A percentile compares a stretch with the other conserved stretches of the same genome.
phyloP scores from a whole-genome alignment of 2,113 vertebrate genomes.

The Ictidomys tridecemlineatus region DNA sequence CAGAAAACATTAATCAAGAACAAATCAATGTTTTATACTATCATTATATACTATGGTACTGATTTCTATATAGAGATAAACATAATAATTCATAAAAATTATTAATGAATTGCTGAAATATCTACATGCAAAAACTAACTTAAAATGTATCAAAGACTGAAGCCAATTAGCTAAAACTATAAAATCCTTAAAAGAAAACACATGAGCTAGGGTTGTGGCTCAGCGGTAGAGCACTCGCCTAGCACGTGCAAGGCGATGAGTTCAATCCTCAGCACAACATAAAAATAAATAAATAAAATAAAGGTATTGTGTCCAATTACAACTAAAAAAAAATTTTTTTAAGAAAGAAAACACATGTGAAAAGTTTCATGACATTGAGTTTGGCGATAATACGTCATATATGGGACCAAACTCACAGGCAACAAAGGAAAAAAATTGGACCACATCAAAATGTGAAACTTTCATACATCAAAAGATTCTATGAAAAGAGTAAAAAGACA shows the following conservation, averaged over 20 bases:
- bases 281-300: too few relatives aligned
- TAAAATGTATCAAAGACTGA: not conserved
- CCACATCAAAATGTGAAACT: slow-evolving; percentile 17
- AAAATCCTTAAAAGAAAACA: not conserved
- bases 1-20: slow-evolving; percentile 18
- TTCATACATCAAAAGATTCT: not conserved
- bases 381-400: not conserved
- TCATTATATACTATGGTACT: not conserved
- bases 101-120: slow-evolving; percentile 14
- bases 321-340: too few relatives aligned
- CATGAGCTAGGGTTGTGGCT: too few relatives aligned
- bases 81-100: not conserved
- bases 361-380: not conserved
- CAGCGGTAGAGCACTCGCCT: too few relatives aligned
- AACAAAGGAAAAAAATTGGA: not conserved
- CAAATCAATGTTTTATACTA: not conserved
- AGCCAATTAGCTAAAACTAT: not conserved
- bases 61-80: not conserved
- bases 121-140: not conserved
- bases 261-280: too few relatives aligned
- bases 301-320: too few relatives aligned
- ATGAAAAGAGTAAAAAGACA: not conserved
- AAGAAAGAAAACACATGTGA: not conserved
- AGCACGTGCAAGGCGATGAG: too few relatives aligned
- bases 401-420: not conserved